These are phyloP conservation scores for Brachionus sp. DNA, from an alignment of 1,140 invertebrate species.

Conservation along the genomic window DNA sequence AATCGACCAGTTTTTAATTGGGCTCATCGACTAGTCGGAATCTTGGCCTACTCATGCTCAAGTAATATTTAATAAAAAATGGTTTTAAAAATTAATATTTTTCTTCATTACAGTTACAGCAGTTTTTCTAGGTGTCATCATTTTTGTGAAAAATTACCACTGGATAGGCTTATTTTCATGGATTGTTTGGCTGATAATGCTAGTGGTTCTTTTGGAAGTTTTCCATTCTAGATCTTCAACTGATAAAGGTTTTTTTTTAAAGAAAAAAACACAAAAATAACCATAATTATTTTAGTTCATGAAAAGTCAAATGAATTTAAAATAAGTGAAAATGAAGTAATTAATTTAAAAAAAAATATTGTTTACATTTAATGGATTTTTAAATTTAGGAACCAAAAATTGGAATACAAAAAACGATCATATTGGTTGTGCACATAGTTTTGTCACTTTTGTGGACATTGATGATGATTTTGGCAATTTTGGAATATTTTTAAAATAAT, in stretches of 20 bases:
- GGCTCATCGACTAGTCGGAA: neutral
- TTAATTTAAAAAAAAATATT: neutral
- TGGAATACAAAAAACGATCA: neutral
- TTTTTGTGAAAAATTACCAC: neutral
- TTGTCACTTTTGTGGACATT: neutral
- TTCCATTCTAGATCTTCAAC: neutral
- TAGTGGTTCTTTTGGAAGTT: neutral
- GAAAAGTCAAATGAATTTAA: neutral
- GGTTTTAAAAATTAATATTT: neutral
- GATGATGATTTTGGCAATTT: neutral
- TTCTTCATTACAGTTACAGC: neutral
- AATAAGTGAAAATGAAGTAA: neutral
- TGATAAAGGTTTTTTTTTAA: conserved; percentile 8
- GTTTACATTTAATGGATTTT: neutral
- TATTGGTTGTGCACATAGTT: neutral
- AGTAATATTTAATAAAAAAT: neutral
- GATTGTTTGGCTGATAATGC: neutral
- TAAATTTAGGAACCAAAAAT: neutral
- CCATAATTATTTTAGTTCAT: neutral
- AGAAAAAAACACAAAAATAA: neutral
- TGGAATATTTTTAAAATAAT: neutral
- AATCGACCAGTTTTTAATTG: conserved; percentile 16
- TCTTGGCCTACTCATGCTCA: neutral
- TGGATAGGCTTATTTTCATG: neutral
- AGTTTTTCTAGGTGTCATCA: neutral